These are phyloP conservation scores for Porites divaricata DNA, from an alignment of 92 coral and sea anemone genomes.

Conservation along the genomic window DNA sequence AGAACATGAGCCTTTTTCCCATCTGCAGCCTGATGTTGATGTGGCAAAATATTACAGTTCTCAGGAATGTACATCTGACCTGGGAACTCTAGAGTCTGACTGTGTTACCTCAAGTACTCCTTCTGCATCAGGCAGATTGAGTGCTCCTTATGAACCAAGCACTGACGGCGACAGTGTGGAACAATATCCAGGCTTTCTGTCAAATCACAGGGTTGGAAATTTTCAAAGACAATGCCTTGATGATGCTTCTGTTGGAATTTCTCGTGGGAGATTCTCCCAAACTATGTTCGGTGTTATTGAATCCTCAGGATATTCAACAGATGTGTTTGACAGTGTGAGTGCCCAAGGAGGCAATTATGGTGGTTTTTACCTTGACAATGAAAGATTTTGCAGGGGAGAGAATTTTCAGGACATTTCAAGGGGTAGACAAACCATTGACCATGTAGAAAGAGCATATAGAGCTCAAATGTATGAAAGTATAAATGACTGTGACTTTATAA, in stretches of 20 bases:
- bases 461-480: slow-evolving; percentile 47
- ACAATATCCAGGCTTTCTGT: slow-evolving; percentile 34
- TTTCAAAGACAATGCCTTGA: slow-evolving; percentile 66
- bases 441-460: slow-evolving; percentile 41
- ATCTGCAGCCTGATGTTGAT: background rate
- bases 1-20: slow-evolving; percentile 14
- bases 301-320: slow-evolving; percentile 76
- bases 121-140: slow-evolving; percentile 54
- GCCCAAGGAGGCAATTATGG: slow-evolving; percentile 74
- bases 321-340: slow-evolving; percentile 92
- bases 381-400: slow-evolving; percentile 63
- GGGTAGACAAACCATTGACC: slow-evolving; percentile 31
- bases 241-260: slow-evolving; percentile 50
- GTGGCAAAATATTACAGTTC: slow-evolving; percentile 27
- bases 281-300: slow-evolving; percentile 83
- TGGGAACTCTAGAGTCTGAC: slow-evolving; percentile 81
- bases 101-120: slow-evolving; percentile 61
- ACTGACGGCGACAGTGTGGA: slow-evolving; percentile 45
- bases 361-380: slow-evolving; percentile 57
- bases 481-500: slow-evolving; percentile 71
- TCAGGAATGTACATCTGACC: slow-evolving; percentile 80
- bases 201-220: slow-evolving; percentile 69
- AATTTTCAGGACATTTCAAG: slow-evolving; percentile 44
- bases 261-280: slow-evolving; percentile 53
- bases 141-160: slow-evolving; percentile 48